Percentiles rank a stretch among this genome's conserved stretches.
These are phyloP conservation scores for Poliocrania exsul DNA, from an alignment of 2,797 vertebrate species.

Conservation along the genomic window DNA sequence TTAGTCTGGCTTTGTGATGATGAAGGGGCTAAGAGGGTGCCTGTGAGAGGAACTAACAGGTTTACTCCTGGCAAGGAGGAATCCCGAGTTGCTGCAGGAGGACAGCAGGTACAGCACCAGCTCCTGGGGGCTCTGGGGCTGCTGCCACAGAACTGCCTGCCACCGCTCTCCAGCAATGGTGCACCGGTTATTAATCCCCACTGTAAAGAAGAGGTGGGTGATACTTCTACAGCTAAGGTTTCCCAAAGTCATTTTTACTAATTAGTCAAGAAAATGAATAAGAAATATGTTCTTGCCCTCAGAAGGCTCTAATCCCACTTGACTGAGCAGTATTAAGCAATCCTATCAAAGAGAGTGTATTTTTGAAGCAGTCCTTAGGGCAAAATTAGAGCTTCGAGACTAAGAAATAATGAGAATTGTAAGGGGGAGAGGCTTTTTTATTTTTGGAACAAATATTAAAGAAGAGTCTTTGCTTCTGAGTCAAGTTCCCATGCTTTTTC, in stretches of 20 bases:
- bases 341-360: constrained; percentile 63
- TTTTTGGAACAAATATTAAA: constrained; percentile 60
- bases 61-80: neutral
- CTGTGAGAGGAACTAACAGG: neutral
- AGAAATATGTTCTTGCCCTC: constrained; percentile 36
- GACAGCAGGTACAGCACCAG: accelerated
- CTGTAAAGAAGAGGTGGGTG: neutral
- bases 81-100: accelerated
- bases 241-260: constrained; percentile 34
- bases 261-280: constrained; percentile 47
- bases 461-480: constrained; percentile 65
- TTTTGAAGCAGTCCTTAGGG: constrained; percentile 69
- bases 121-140: accelerated
- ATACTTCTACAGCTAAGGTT: neutral
- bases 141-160: neutral
- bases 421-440: constrained; percentile 39
- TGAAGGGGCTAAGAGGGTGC: neutral
- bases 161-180: neutral
- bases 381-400: constrained; percentile 64
- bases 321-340: constrained; percentile 44
- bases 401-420: constrained; percentile 51
- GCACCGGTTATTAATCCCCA: neutral
- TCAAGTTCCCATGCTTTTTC: constrained; percentile 71
- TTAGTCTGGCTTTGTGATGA: neutral
- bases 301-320: constrained; percentile 55